Evolutionary conservation across 1,140 invertebrate species (phyloP).

Genomic region (Carcinoscorpius rotundicauda): DNA sequence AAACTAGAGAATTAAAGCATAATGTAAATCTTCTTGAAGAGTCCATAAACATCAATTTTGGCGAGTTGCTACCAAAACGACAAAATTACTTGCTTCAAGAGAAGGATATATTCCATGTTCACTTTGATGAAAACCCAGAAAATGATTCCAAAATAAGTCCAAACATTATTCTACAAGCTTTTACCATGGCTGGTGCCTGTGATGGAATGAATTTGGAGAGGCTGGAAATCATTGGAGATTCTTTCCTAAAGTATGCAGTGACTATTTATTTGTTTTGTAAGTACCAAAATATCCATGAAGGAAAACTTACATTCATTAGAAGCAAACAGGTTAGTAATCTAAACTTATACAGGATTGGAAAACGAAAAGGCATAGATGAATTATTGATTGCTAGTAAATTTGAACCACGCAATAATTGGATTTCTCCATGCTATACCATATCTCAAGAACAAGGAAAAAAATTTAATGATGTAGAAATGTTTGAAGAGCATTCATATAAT

Average conservation of each 20-base stretch:
- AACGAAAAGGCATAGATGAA: constrained; percentile 35
- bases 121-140: too few species aligned
- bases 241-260: constrained; percentile 68
- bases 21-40: too few species aligned
- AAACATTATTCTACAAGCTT: constrained; percentile 40
- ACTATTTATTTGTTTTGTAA: constrained; percentile 56
- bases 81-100: not conserved
- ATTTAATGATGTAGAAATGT: not conserved
- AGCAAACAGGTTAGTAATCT: constrained; percentile 64
- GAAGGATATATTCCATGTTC: not conserved
- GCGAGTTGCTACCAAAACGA: not conserved
- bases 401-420: constrained; percentile 48
- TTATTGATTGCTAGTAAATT: constrained; percentile 47
- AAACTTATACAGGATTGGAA: constrained; percentile 55
- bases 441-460: constrained; percentile 4
- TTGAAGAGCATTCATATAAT: constrained; percentile 8
- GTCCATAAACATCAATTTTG: not conserved
- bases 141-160: not conserved
- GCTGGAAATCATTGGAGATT: constrained; percentile 74
- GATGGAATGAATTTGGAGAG: constrained; percentile 74
- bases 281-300: constrained; percentile 57
- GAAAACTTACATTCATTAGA: constrained; percentile 59
- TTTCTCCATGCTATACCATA: constrained; percentile 45
- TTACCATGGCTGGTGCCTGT: constrained; percentile 54
- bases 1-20: too few species aligned